A percentile compares a stretch with the other conserved stretches of the same genome.
phyloP scores from a whole-genome alignment of 1,140 invertebrate species.

The Mylabris phalerata region DNA sequence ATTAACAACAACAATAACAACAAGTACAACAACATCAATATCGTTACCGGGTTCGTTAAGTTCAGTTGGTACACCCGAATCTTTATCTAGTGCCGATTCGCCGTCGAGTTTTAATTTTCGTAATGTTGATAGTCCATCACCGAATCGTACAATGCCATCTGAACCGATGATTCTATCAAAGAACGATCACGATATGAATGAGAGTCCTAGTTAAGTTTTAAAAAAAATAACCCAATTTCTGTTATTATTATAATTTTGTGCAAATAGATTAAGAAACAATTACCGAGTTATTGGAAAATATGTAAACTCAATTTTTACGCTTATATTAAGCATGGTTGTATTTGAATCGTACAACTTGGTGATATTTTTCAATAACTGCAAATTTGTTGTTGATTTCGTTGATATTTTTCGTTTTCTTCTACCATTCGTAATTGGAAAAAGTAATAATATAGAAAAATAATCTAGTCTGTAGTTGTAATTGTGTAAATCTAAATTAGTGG shows the following conservation, averaged over 20 bases:
- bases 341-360: too few species aligned
- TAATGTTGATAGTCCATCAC: constrained; percentile 48
- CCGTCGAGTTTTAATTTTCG: constrained; percentile 49
- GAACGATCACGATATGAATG: constrained; percentile 40
- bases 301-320: not conserved
- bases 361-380: too few species aligned
- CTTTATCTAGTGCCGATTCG: constrained; percentile 53
- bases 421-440: too few species aligned
- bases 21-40: constrained; percentile 42
- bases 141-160: constrained; percentile 37
- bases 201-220: constrained; percentile 36
- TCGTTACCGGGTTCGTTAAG: constrained; percentile 51
- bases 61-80: constrained; percentile 54
- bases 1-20: constrained; percentile 45
- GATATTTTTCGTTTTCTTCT: too few species aligned
- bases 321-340: too few species aligned
- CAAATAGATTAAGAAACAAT: too few species aligned
- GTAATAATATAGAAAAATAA: too few species aligned
- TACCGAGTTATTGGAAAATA: constrained; percentile 6
- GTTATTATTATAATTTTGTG: too few species aligned
- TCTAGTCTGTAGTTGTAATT: too few species aligned
- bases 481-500: too few species aligned
- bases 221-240: not conserved
- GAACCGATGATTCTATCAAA: constrained; percentile 43
- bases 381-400: too few species aligned